Percentiles rank a stretch among this genome's conserved stretches.
These are phyloP conservation scores for Tiliqua scincoides DNA, from an alignment of 2,113 vertebrate genomes.

Conservation along the genomic window DNA sequence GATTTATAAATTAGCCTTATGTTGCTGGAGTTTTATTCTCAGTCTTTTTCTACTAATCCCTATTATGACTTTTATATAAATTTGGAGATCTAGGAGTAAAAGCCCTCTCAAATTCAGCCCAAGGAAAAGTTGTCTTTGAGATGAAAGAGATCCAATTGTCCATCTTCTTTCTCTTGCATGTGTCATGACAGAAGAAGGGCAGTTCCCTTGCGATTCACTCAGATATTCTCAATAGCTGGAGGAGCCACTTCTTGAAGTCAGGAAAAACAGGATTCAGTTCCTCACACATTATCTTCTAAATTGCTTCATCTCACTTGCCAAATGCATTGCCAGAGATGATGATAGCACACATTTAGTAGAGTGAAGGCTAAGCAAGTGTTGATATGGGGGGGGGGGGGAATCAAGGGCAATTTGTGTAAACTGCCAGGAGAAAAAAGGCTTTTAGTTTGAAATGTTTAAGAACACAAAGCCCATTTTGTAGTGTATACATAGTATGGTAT, in stretches of 20 bases:
- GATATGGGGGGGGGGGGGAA: too few relatives aligned
- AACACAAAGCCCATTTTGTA: neutral
- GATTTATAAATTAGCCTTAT: too few relatives aligned
- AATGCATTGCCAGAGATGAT: neutral
- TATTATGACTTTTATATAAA: neutral
- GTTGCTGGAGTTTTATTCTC: too few relatives aligned
- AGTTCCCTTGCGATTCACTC: conserved; percentile 7
- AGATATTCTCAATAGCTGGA: conserved; percentile 10
- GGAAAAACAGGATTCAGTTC: neutral
- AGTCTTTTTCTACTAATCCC: too few relatives aligned
- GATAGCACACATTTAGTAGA: neutral
- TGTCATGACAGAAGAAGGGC: conserved; percentile 32
- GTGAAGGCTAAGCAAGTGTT: neutral
- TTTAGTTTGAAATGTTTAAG: neutral
- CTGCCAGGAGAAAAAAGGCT: neutral
- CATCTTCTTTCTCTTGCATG: conserved; percentile 19
- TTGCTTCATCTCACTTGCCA: neutral
- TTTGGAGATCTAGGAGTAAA: neutral
- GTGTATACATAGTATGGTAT: neutral
- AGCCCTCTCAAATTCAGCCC: neutral
- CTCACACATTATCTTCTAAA: conserved; percentile 27
- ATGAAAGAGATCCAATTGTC: neutral
- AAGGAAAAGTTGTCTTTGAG: neutral
- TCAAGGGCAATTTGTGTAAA: neutral
- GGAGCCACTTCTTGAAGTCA: conserved; percentile 1